These are phyloP conservation scores for Eudyptes chrysolophus DNA, from an alignment of 2,113 vertebrate species.

Conservation along the genomic window DNA sequence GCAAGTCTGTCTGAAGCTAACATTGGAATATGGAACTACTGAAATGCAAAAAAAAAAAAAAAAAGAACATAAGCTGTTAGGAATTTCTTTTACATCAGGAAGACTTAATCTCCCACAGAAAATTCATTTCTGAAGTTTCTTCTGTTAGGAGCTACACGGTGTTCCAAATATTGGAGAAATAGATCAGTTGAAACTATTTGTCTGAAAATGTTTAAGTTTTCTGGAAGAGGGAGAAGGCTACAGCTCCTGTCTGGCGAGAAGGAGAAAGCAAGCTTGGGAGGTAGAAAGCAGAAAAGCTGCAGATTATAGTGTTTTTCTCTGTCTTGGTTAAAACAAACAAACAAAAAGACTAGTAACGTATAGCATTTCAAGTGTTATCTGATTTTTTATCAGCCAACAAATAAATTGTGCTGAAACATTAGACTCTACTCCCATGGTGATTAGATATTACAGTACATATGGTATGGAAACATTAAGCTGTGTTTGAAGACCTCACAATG, in stretches of 20 bases:
- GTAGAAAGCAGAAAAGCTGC: background rate
- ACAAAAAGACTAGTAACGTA: background rate
- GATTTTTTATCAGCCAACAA: constrained; percentile 6
- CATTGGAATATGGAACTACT: background rate
- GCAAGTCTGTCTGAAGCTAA: background rate
- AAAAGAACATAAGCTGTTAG: background rate
- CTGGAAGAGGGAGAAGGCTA: background rate
- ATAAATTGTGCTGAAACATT: background rate
- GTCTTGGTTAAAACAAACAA: background rate
- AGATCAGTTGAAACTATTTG: background rate
- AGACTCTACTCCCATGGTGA: background rate
- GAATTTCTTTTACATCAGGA: background rate
- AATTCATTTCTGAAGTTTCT: background rate
- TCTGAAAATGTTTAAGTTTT: background rate
- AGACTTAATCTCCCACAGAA: background rate
- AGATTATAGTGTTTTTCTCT: background rate
- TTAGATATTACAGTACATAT: background rate
- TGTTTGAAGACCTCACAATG: background rate
- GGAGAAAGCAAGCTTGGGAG: background rate
- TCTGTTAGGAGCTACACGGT: background rate
- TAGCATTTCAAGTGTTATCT: background rate
- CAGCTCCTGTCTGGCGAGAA: background rate
- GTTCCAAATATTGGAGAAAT: background rate
- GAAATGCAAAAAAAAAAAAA: background rate
- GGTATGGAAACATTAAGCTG: background rate